Conservation (phyloP, 1,140 invertebrate species). For the Paramacrobiotus metropolitanus region DNA sequence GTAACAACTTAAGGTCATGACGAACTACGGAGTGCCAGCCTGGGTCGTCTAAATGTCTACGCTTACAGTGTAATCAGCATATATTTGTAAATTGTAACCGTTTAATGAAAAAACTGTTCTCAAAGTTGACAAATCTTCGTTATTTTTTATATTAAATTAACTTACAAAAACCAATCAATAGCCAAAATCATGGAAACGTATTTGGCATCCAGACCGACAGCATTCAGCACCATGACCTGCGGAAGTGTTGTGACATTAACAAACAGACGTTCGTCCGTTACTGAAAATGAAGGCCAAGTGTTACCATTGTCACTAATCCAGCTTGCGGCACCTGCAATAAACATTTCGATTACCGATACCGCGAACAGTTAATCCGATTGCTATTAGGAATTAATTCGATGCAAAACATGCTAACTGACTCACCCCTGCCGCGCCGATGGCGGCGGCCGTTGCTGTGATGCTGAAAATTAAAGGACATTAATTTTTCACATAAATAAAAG, state of each 20-base stretch:
- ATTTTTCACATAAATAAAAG: neutral
- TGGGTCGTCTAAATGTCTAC: neutral
- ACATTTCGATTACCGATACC: neutral
- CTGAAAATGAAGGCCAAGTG: too few species aligned
- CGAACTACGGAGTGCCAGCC: too few species aligned
- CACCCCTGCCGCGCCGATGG: constrained; percentile 88
- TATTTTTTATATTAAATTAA: constrained; percentile 13
- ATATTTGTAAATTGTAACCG: neutral
- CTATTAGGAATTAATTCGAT: too few species aligned
- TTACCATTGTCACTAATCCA: constrained; percentile 76
- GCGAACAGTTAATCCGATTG: too few species aligned
- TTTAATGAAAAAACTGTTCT: too few species aligned
- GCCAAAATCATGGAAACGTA: constrained; percentile 76
- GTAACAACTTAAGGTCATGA: too few species aligned
- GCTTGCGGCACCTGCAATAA: neutral
- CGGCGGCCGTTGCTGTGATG: constrained; percentile 74
- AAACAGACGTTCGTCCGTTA: too few species aligned
- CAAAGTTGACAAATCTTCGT: neutral
- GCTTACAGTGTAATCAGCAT: constrained; percentile 8
- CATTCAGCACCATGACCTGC: constrained; percentile 79
- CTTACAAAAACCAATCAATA: constrained; percentile 87
- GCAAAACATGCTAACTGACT: too few species aligned
- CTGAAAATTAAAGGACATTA: constrained; percentile 26
- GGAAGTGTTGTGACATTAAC: too few species aligned
- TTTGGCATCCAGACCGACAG: constrained; percentile 65